Evolutionary conservation across 2,888 invertebrate genomes (phyloP), one percentile per base, ranked within the genome.

Genomic region (Auanema sp.): DNA sequence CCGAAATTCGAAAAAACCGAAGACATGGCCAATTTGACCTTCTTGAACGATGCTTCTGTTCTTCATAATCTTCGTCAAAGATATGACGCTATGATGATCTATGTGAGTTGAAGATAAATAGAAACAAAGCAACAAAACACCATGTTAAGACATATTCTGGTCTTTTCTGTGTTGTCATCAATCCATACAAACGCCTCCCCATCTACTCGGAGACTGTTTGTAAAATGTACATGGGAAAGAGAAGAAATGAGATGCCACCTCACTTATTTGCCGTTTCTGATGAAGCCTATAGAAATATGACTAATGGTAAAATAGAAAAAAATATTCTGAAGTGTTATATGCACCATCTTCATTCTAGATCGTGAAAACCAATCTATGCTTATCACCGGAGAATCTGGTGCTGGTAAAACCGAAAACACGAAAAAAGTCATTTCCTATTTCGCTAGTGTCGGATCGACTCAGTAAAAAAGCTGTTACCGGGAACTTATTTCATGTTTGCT

Each of bases 301-400:
- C 96, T 88, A 93, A 94, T 88, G 96, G 91, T 90, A n/a, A 2
- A 64, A 42, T 23, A 16, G 33, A 33, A 5, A 33, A 23, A 25
- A 12, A 21, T n/a, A n/a, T n/a, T n/a, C n/a, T n/a, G n/a, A n/a
- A n/a, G n/a, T n/a, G n/a, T n/a, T n/a, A n/a, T n/a, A n/a, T n/a
- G n/a, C n/a, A n/a, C 21, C 16, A 56, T 14, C 1, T 52, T 4
- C 1, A 49, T 62, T 65, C 40, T 58, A 71, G 91, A 97, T 89
- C 92, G 92, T 88, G 96, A 97, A 87, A 97, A 98, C 89, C 98
- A 98, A 90, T 98, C 97, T 88, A 97, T 98, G 95, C 91, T 98
- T 91, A 98, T 98, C 89, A 98, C 98, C 87, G 94, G 94, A 85
- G 94, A 94, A 88, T 93, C 93, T 89, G 97, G 97, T 89, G 97